Evolutionary conservation across 2,888 invertebrate genomes (phyloP), one percentile per base, ranked within the genome.

Genomic region (Macrostomum cliftonense): DNA sequence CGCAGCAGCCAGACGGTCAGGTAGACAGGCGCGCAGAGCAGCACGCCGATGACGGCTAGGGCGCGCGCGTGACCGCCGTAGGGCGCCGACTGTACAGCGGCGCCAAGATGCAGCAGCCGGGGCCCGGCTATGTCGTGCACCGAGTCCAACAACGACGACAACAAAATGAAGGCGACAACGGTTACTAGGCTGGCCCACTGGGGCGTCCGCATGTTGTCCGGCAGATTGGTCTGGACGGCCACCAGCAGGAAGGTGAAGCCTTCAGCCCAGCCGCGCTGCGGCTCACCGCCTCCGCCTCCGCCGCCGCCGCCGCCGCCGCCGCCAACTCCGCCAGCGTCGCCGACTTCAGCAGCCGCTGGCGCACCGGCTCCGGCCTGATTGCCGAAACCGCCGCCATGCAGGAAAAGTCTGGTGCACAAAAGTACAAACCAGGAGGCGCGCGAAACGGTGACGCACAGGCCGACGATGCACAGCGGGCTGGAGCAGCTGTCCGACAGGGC

Each of bases 101-200:
- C 72, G 57, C 71, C 71, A 13, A 75, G 60, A 5, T 71, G 64
- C 45, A 75, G 60, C 39, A 76, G 61, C 19, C 73, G 67, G 1
- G 74, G 73, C 54, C 75, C 74, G 2, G 73, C 64, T 20, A 75
- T 66, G 58, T 76, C 75, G 55, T 72, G 72, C 61, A 75, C 70
- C 12, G 74, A 74, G 57, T 76, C 75, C 12, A 75, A 67, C n/a
- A 76, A 63, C 1, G 75, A 74, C 0, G 75, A 74, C n/a, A 71
- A 59, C 5, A 75, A 74, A 39, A 75, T 73, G 54, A 76, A 74
- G 13, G 75, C 59, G 1, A 75, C 69, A 21, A 76, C 67, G 38
- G 72, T 70, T 62, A 76, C 68, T 12, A 75, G 65, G 47, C 73
- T 72, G 43, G 72, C 68, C 48, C 75, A 64, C 49, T 74, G 70